phyloP scores from a whole-genome alignment of 1,140 invertebrate genomes.

The Tetragonula clypearis region DNA sequence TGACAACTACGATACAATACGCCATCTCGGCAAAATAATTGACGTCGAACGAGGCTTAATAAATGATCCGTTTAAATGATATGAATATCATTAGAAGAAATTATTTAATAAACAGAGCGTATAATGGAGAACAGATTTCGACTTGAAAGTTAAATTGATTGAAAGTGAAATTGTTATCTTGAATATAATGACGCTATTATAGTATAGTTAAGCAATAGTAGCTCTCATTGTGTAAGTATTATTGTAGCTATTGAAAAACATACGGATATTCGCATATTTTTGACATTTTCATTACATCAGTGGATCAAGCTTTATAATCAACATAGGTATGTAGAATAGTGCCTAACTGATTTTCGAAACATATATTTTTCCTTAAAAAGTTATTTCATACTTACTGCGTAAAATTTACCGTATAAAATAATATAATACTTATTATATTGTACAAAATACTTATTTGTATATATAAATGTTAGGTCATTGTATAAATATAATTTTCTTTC shows the following conservation, averaged over 20 bases:
- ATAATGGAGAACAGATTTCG: no score
- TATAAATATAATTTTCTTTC: not conserved
- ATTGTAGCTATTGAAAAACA: not conserved
- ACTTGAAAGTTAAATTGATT: no score
- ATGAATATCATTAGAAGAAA: not conserved
- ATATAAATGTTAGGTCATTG: no score
- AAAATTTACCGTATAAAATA: no score
- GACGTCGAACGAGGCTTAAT: not conserved
- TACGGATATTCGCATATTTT: not conserved
- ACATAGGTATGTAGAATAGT: not conserved
- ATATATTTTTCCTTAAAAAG: no score
- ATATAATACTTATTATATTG: no score
- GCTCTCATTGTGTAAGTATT: no score
- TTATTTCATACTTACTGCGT: no score
- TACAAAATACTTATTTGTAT: no score
- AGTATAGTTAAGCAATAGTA: not conserved
- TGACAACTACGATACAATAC: not conserved
- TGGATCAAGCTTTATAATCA: not conserved
- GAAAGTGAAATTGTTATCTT: not conserved
- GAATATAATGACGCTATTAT: no score
- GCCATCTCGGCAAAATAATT: not conserved
- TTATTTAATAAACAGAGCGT: not conserved
- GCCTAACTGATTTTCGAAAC: no score
- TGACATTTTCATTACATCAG: not conserved
- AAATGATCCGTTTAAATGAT: slow-evolving; percentile 19